Conservation (phyloP, 2,888 invertebrate species). For the Campopleginae sp. region DNA sequence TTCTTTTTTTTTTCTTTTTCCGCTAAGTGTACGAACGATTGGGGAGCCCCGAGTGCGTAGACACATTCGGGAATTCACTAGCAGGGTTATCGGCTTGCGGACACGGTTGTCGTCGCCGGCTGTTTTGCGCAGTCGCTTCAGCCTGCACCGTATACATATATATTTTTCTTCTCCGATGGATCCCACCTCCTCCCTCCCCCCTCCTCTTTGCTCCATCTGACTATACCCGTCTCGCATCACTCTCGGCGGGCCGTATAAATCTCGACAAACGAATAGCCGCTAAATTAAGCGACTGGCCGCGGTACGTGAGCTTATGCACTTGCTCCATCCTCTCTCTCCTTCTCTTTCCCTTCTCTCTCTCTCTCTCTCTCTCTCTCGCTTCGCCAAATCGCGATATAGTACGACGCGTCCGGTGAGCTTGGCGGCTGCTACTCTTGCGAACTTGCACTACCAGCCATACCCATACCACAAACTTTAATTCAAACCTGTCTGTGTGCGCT, state of each 20-base stretch:
- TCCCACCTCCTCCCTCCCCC: conserved; percentile 33
- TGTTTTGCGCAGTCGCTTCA: conserved; percentile 56
- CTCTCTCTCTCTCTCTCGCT: conserved; percentile 29
- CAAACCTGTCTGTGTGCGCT: conserved; percentile 24
- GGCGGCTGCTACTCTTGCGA: conserved; percentile 63
- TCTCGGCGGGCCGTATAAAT: conserved; percentile 65
- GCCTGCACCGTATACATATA: conserved; percentile 11
- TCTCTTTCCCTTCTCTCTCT: conserved; percentile 17
- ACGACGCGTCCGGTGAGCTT: conserved; percentile 52
- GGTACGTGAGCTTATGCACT: conserved; percentile 65
- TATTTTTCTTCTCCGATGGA: conserved; percentile 40
- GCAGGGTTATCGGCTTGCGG: conserved; percentile 54
- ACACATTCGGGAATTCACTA: conserved; percentile 50
- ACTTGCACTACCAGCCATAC: conserved; percentile 56
- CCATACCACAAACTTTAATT: conserved; percentile 32
- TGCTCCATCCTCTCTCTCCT: conserved; percentile 37
- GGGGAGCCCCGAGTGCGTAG: conserved; percentile 48
- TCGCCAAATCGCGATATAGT: conserved; percentile 54
- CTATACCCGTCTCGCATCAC: conserved; percentile 41
- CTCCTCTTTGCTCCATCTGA: conserved; percentile 28
- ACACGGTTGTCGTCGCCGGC: conserved; percentile 21
- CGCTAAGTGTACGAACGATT: conserved; percentile 39
- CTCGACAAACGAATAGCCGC: conserved; percentile 68
- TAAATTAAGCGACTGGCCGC: conserved; percentile 69
- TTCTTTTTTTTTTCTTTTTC: conserved; percentile 45